Conservation (phyloP, 2,113 vertebrate species). For the Rutilus rutilus region DNA sequence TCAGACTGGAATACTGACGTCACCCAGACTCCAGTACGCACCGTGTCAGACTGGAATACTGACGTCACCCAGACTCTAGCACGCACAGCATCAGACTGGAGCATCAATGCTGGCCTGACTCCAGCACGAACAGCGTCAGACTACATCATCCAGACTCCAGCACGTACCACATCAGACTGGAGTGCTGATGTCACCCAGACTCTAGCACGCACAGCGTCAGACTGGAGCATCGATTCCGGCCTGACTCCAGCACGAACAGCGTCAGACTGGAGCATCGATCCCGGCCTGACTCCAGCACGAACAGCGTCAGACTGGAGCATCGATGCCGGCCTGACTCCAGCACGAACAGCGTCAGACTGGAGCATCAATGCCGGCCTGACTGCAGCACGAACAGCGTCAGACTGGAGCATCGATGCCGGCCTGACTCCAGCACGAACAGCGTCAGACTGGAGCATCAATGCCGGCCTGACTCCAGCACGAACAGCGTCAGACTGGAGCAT, state of each 20-base stretch:
- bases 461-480: too few relatives aligned
- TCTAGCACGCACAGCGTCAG: neutral
- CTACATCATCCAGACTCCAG: neutral
- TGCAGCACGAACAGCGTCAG: neutral
- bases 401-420: neutral
- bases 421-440: neutral
- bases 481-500: neutral
- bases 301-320: neutral
- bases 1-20: neutral
- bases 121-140: neutral
- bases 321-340: too few relatives aligned
- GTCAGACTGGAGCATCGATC: neutral
- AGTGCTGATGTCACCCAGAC: fast-evolving
- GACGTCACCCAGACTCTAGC: neutral
- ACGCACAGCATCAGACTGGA: neutral
- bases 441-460: neutral
- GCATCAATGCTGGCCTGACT: neutral
- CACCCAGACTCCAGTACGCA: neutral
- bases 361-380: neutral
- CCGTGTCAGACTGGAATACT: fast-evolving
- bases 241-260: fast-evolving
- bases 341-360: neutral
- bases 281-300: neutral
- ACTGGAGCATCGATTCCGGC: neutral
- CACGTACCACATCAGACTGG: neutral